Percentiles rank a stretch among this genome's conserved stretches.
Evolutionary conservation across 2,797 vertebrate genomes (phyloP).

Genomic region (Heliangelus exortis): DNA sequence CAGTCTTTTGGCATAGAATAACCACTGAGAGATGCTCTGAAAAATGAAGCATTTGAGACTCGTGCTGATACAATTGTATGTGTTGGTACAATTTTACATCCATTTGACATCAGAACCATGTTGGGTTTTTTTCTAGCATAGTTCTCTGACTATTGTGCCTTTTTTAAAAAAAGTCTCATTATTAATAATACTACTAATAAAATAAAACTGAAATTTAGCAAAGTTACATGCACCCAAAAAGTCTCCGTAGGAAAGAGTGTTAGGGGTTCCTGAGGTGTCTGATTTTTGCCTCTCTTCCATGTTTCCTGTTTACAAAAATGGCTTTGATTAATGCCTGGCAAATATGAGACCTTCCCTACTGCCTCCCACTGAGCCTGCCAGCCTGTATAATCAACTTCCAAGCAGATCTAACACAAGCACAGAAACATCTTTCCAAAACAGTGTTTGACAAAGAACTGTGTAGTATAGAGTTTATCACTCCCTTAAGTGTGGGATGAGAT

Average conservation of each 20-base stretch:
- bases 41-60: background rate
- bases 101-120: background rate
- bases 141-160: background rate
- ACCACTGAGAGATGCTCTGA: background rate
- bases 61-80: background rate
- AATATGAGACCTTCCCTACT: background rate
- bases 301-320: background rate
- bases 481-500: background rate
- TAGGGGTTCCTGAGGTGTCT: background rate
- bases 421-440: background rate
- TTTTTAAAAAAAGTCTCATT: fast-evolving
- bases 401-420: background rate
- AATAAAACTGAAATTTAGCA: background rate
- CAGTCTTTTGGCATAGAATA: background rate
- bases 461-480: background rate
- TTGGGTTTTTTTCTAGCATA: background rate
- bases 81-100: background rate
- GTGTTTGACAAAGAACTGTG: background rate
- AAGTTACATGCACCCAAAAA: background rate
- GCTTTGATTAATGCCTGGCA: background rate
- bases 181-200: background rate
- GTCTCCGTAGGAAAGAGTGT: fast-evolving
- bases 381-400: background rate
- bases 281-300: background rate
- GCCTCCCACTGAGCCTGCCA: background rate